phyloP scores from a whole-genome alignment of 2,113 vertebrate species.

The Phalacrocorax pelagicus region DNA sequence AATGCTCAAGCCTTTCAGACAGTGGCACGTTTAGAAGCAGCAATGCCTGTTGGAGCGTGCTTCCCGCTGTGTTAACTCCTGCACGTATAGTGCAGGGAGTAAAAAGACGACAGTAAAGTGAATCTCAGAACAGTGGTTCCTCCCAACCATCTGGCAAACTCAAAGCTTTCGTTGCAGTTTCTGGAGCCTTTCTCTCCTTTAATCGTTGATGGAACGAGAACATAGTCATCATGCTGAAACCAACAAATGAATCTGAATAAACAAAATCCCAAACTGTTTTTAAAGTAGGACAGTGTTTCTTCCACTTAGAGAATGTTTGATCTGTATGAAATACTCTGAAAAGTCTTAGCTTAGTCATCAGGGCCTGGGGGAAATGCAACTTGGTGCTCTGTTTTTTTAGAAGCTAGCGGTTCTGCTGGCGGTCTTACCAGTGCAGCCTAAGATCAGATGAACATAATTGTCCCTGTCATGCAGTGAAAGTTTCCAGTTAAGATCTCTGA shows the following conservation, averaged over 20 bases:
- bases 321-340: background rate
- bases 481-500: background rate
- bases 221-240: background rate
- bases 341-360: background rate
- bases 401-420: background rate
- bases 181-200: background rate
- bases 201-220: background rate
- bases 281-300: background rate
- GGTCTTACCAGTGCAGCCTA: background rate
- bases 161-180: background rate
- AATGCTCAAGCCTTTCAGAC: background rate
- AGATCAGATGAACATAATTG: background rate
- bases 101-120: background rate
- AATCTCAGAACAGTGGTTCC: background rate
- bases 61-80: background rate
- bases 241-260: background rate
- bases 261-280: background rate
- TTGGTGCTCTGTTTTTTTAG: background rate
- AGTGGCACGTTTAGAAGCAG: fast-evolving
- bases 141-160: background rate
- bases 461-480: background rate
- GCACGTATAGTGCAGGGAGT: background rate
- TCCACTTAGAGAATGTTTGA: background rate
- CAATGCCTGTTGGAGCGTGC: background rate
- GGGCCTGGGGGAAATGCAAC: background rate